Base-by-base conservation (phyloP, 2,797 vertebrate species). In the Leptoclinus maculatus region DNA sequence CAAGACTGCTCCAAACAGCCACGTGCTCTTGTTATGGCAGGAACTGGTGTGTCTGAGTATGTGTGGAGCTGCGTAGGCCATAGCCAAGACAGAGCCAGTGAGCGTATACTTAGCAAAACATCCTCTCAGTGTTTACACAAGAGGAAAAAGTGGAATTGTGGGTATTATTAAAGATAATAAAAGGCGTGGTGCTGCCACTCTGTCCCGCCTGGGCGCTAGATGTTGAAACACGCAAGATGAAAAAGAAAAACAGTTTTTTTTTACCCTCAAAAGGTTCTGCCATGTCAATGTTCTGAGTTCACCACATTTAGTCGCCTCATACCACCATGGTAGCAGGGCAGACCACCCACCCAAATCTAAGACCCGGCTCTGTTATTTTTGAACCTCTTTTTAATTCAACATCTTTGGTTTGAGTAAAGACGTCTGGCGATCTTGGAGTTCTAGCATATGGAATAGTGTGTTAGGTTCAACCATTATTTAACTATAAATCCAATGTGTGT, bases 121-220 rank as follows among this genome's bases (percentile, higher is more conserved):
- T 88, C 87, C 79, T 69, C 63, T 59, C 72, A 19, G 58, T 83
- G 59, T 89, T 91, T 87, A 78, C 79, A 85, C 76, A 79, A 34
- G 79, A 62, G 66, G 45, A 19, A 65, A 70, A 78, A 54, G 66
- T 78, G 54, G 68, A 90, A 88, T 76, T 79, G 66, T 58, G 66
- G 83, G 60, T 92, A 73, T 92, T 92, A 88, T 92, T 92, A 79
- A 58, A 91, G 68, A 89, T 89, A 90, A 94, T 87, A 90, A 83
- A 89, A 91, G 81, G 82, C 82, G 72, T 4, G 74, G 74, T 45
- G 85, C 83, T 75, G 83, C 80, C 82, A 59, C 85, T 92, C 84
- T 74, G 83, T 82, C 39, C 68, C 67, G 82, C 84, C 87, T 84
- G 79, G 71, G 66, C 45, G 38, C 76, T 78, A 53, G 34, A 89